phyloP scores from a whole-genome alignment of 2,888 invertebrate species.

The Hartigia nigra region DNA sequence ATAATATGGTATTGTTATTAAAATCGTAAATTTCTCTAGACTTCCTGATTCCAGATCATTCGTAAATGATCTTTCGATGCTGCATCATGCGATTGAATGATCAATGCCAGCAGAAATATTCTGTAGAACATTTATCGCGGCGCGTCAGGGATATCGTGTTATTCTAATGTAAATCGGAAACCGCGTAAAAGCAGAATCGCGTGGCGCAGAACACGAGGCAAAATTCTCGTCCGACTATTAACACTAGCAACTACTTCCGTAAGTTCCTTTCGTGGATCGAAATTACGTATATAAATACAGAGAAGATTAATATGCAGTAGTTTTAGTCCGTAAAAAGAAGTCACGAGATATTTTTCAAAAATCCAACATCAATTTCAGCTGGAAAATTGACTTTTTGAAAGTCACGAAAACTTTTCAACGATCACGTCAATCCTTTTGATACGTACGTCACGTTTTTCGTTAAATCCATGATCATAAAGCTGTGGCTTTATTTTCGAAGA shows the following conservation, averaged over 20 bases:
- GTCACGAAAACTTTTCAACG: conserved; percentile 26
- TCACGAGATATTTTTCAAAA: too few relatives aligned
- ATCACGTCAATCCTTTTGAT: conserved; percentile 16
- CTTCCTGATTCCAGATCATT: neutral
- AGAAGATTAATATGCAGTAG: neutral
- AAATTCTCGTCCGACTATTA: neutral
- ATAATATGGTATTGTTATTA: neutral
- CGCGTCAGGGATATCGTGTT: neutral
- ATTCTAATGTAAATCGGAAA: neutral
- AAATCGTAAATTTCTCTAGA: neutral
- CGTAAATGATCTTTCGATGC: neutral
- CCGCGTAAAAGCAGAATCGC: neutral
- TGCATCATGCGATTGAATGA: neutral
- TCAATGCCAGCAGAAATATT: neutral
- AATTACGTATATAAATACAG: neutral
- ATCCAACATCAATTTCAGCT: neutral
- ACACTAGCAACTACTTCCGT: neutral
- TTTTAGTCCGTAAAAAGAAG: neutral
- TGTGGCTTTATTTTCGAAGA: neutral
- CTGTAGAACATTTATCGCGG: neutral
- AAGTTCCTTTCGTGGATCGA: neutral
- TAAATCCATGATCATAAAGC: neutral
- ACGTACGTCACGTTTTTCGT: neutral
- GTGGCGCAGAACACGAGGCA: neutral
- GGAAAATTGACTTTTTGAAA: neutral